Conservation (phyloP, 2,888 invertebrate genomes). For the Hylaea fasciaria region DNA sequence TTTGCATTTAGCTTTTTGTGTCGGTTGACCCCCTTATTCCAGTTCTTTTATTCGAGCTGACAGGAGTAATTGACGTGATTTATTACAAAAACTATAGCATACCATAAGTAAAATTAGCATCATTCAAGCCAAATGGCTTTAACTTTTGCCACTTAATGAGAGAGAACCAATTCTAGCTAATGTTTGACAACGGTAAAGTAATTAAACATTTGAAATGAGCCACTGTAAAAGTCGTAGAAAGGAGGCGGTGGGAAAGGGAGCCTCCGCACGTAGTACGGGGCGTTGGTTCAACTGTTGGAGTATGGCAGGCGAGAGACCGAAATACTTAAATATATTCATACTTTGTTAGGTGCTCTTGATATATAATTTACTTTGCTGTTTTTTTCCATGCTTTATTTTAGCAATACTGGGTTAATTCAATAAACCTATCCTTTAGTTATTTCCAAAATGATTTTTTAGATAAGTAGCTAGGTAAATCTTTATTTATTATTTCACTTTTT, state of each 20-base stretch:
- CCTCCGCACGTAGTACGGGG: too few species aligned
- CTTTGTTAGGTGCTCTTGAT: too few species aligned
- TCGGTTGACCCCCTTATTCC: background rate
- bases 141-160: background rate
- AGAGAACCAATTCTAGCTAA: slow-evolving; percentile 17
- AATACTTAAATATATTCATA: too few species aligned
- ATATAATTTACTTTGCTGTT: too few species aligned
- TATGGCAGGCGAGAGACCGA: too few species aligned
- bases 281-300: too few species aligned
- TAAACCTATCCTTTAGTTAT: too few species aligned
- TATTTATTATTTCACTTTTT: too few species aligned
- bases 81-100: background rate
- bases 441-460: too few species aligned
- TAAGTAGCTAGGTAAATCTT: too few species aligned
- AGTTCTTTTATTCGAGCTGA: background rate
- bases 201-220: slow-evolving; percentile 12
- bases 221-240: slow-evolving; percentile 3
- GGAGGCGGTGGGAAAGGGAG: background rate
- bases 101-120: background rate
- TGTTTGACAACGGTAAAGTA: slow-evolving; percentile 8
- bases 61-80: background rate
- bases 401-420: too few species aligned
- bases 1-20: slow-evolving; percentile 1
- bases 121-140: background rate
- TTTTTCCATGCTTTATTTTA: too few species aligned